phyloP scores from a whole-genome alignment of 1,140 invertebrate species.

The Scaptomyza pallida region DNA sequence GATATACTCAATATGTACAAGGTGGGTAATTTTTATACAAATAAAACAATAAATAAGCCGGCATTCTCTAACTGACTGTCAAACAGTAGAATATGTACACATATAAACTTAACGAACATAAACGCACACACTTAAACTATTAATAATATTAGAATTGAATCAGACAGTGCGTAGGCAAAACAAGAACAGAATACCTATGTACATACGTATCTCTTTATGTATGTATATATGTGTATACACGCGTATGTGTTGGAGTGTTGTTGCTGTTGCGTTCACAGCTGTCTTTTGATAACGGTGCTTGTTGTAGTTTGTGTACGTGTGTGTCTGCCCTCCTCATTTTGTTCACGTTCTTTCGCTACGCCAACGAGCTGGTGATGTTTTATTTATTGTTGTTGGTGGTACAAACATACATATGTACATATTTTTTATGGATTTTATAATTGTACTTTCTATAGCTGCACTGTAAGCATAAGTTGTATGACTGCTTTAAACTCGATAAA shows the following conservation, averaged over 20 bases:
- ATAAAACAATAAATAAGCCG: slow-evolving; percentile 22
- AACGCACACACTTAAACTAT: slow-evolving; percentile 6
- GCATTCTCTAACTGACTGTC: slow-evolving; percentile 16
- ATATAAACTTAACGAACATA: slow-evolving; percentile 6
- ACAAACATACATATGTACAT: background rate
- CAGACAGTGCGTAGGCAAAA: slow-evolving; percentile 32
- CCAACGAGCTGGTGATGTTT: background rate
- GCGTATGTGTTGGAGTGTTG: slow-evolving; percentile 5
- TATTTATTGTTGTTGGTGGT: background rate
- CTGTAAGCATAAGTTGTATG: background rate
- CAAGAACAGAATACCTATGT: slow-evolving; percentile 26
- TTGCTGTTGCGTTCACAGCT: slow-evolving; percentile 35
- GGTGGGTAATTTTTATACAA: slow-evolving; percentile 47
- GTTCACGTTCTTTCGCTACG: background rate
- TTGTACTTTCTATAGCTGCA: background rate
- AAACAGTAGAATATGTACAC: slow-evolving; percentile 14
- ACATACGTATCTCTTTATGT: background rate
- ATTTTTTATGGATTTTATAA: slow-evolving; percentile 3
- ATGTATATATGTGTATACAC: slow-evolving; percentile 1
- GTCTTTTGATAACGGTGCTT: slow-evolving; percentile 47
- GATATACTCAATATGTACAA: slow-evolving; percentile 27
- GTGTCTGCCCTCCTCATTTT: background rate
- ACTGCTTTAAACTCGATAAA: background rate
- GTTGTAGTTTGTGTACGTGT: slow-evolving; percentile 11
- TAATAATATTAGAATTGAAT: slow-evolving; percentile 9